Conservation (phyloP, 1,140 invertebrate genomes). For the Dermatophagoides farinae region DNA sequence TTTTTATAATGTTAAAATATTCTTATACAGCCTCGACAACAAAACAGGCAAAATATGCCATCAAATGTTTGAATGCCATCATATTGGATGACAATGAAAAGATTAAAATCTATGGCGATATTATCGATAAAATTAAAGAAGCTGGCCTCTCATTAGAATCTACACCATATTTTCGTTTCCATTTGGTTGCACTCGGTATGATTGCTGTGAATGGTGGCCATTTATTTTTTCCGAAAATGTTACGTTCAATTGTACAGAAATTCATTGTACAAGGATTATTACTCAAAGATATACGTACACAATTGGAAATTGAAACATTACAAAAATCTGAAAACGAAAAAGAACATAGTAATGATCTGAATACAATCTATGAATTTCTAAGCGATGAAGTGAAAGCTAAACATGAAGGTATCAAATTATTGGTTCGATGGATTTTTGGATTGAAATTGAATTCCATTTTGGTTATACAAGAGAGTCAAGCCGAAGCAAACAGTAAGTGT, state of each 20-base stretch:
- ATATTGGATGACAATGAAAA: slow-evolving; percentile 38
- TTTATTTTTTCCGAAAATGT: slow-evolving; percentile 58
- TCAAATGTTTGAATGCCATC: slow-evolving; percentile 65
- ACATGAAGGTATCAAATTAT: slow-evolving; percentile 80
- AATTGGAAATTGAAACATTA: slow-evolving; percentile 13
- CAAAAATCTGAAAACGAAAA: slow-evolving; percentile 14
- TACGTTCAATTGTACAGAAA: slow-evolving; percentile 75
- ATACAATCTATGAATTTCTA: slow-evolving; percentile 46
- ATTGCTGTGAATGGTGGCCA: slow-evolving; percentile 71
- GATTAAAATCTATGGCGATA: slow-evolving; percentile 58
- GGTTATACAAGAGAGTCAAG: slow-evolving; percentile 11
- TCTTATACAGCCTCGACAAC: slow-evolving; percentile 37
- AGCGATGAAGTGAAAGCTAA: slow-evolving; percentile 79
- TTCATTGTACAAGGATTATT: slow-evolving; percentile 86
- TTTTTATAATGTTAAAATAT: slow-evolving; percentile 35
- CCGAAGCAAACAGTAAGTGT: slow-evolving; percentile 10
- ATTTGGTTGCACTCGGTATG: slow-evolving; percentile 79
- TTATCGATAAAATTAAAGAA: slow-evolving; percentile 40
- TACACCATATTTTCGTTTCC: slow-evolving; percentile 66
- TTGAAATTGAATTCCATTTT: slow-evolving; percentile 35
- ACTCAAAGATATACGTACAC: slow-evolving; percentile 43
- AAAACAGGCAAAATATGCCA: slow-evolving; percentile 87
- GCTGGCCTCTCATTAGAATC: slow-evolving; percentile 39
- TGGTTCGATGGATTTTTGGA: slow-evolving; percentile 83
- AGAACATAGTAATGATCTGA: slow-evolving; percentile 5